Conservation (phyloP, 2,888 invertebrate species). For the Drosophila tanythrix region DNA sequence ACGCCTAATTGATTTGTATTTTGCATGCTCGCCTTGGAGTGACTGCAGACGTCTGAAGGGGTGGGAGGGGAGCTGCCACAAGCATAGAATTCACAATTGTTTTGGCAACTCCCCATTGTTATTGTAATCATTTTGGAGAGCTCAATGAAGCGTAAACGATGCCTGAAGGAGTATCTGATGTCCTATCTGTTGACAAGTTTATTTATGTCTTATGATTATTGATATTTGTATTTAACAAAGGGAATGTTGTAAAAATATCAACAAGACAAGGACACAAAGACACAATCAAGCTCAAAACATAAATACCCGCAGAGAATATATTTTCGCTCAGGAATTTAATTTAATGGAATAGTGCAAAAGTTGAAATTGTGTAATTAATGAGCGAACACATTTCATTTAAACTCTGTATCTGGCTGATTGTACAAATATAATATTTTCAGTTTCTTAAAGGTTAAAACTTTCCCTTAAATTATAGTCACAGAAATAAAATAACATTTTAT, state of each 20-base stretch:
- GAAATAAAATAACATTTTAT: neutral
- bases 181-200: conserved; percentile 66
- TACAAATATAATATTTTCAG: neutral
- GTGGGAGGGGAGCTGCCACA: neutral
- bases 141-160: conserved; percentile 49
- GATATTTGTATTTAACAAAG: conserved; percentile 51
- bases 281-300: conserved; percentile 1
- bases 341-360: neutral
- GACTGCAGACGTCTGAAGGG: conserved; percentile 29
- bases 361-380: neutral
- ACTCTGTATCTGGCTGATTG: neutral
- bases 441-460: neutral
- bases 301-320: conserved; percentile 4
- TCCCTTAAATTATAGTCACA: neutral
- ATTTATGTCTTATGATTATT: conserved; percentile 44
- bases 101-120: conserved; percentile 38
- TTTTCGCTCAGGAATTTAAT: neutral
- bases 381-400: neutral
- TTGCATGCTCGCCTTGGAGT: conserved; percentile 55
- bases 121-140: conserved; percentile 49
- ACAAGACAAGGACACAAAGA: neutral
- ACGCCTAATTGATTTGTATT: conserved; percentile 77
- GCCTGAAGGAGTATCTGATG: conserved; percentile 52
- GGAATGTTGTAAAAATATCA: conserved; percentile 26
- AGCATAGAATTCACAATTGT: conserved; percentile 42